A percentile compares a stretch with the other conserved stretches of the same genome.
These are phyloP conservation scores for Unio delphinus DNA, from an alignment of 2,888 invertebrate species.

Conservation along the genomic window DNA sequence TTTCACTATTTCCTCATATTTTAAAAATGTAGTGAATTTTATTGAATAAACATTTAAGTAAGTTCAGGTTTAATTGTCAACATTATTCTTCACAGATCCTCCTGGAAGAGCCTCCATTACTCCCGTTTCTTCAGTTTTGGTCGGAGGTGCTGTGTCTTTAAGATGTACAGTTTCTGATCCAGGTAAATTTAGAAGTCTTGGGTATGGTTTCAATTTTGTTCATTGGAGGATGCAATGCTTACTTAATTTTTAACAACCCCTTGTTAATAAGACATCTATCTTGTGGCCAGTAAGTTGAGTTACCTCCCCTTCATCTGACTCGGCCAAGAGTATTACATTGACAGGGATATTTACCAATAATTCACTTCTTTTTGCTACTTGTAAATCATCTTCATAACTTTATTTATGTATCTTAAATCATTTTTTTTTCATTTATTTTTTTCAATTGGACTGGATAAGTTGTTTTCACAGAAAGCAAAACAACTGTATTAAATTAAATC, in stretches of 20 bases:
- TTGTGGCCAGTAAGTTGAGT: background rate
- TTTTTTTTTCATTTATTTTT: too few relatives aligned
- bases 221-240: too few relatives aligned
- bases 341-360: too few relatives aligned
- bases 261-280: background rate
- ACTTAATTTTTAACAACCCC: too few relatives aligned
- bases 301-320: too few relatives aligned
- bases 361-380: too few relatives aligned
- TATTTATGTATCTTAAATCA: too few relatives aligned
- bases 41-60: too few relatives aligned
- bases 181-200: slow-evolving; percentile 13
- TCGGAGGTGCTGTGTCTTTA: slow-evolving; percentile 33
- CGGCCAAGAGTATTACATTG: too few relatives aligned
- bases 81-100: slow-evolving; percentile 32
- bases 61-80: background rate
- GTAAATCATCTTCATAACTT: too few relatives aligned
- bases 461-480: background rate
- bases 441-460: background rate
- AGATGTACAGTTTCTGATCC: slow-evolving; percentile 31
- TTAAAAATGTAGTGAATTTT: too few relatives aligned
- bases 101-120: slow-evolving; percentile 49
- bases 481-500: background rate
- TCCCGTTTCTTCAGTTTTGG: slow-evolving; percentile 42
- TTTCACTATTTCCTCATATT: too few relatives aligned
- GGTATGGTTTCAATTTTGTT: background rate